Percentiles rank a stretch among this genome's conserved stretches.
phyloP scores from a whole-genome alignment of 2,797 vertebrate genomes.

The Bothrops alternatus region DNA sequence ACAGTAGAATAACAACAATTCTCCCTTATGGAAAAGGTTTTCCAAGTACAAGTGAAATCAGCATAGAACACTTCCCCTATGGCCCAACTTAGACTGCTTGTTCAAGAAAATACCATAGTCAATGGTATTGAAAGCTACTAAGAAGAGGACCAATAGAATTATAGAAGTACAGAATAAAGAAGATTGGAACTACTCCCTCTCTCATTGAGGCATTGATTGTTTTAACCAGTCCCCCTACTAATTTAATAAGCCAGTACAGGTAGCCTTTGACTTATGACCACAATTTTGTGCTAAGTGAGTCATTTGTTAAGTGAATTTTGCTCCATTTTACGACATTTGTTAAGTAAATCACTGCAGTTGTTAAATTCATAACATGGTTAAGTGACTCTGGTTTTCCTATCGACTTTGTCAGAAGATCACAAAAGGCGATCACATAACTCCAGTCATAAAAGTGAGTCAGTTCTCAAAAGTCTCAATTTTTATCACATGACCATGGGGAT shows the following conservation, averaged over 20 bases:
- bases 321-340: background rate
- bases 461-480: background rate
- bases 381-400: background rate
- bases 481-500: background rate
- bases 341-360: background rate
- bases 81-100: background rate
- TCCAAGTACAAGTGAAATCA: background rate
- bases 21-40: background rate
- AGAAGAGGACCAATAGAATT: background rate
- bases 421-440: background rate
- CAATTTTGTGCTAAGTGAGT: background rate
- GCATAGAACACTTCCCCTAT: background rate
- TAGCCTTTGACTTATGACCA: background rate
- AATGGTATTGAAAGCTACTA: background rate
- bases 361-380: background rate
- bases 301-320: background rate
- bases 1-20: background rate
- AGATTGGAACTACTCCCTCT: background rate
- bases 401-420: background rate
- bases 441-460: background rate
- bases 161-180: background rate
- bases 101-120: background rate
- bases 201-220: background rate
- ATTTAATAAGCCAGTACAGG: background rate
- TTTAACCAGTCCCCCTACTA: background rate